Base-by-base conservation (phyloP, 2,797 vertebrate genomes). In the Liasis olivaceus region DNA sequence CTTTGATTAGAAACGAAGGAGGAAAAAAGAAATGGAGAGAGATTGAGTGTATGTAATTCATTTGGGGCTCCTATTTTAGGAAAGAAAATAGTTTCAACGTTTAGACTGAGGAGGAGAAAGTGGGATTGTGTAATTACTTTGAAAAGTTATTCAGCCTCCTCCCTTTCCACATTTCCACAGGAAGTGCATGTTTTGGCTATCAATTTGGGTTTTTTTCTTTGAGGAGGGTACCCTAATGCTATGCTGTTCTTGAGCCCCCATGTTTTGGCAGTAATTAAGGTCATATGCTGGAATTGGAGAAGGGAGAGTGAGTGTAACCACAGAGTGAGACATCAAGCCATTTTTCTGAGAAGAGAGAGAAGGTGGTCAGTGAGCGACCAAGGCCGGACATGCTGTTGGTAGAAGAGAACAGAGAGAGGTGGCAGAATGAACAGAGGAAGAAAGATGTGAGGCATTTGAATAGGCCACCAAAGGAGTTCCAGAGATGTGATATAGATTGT, bases 111-210 rank as follows among this genome's bases (percentile, higher is more conserved):
- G 85, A 17, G 7, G 9, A 15, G 64, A 72, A 69, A 54, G 77
- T 36, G 20, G 72, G 77, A 56, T 59, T 72, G n/a, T 13, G 13
- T 81, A 54, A 89, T 59, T 58, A 64, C 6, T 86, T 58, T 51
- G n/a, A 62, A 91, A 89, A 24, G 24, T 85, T 89, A 88, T 87
- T 89, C 47, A 77, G 66, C 22, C 47, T 81, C 36, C 59, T 86
- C 51, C 58, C 31, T 81, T 56, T 87, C 58, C 28, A 62, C 20
- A 56, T 51, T 72, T 54, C 81, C 36, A 59, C 24, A 7, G 36
- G 54, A 81, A 87, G n/a, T n/a, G 64, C 84, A 87, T 24, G 24
- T 90, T 92, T 90, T 58, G 62, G n/a, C 28, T 87, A 58, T 92
- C 31, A 81, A 31, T 42, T 89, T 93, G 72, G 36, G 31, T 17